phyloP scores from a whole-genome alignment of 2,888 invertebrate genomes.

The Elmis aenea region DNA sequence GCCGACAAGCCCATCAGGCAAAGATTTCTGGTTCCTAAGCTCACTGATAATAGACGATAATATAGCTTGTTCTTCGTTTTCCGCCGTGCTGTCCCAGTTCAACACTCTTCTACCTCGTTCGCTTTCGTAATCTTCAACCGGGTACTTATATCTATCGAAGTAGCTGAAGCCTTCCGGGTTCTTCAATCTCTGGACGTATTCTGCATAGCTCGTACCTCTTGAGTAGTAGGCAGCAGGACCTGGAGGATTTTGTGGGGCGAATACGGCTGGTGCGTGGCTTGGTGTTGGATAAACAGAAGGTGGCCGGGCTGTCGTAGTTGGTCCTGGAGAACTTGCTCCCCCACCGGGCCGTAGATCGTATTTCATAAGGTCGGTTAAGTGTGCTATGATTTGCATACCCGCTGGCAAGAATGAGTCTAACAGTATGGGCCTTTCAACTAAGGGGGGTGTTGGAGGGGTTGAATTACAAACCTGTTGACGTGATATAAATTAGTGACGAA shows the following conservation, averaged over 20 bases:
- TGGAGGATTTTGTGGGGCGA: constrained; percentile 51
- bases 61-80: no score
- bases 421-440: constrained; percentile 48
- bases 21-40: constrained; percentile 1
- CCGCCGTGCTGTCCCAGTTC: no score
- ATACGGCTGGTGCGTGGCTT: constrained; percentile 50
- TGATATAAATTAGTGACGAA: no score
- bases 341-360: constrained; percentile 46
- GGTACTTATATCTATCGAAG: constrained; percentile 21
- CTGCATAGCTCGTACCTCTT: constrained; percentile 11
- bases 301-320: constrained; percentile 33
- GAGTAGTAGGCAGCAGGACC: constrained; percentile 28
- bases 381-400: constrained; percentile 62
- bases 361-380: constrained; percentile 58
- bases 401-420: constrained; percentile 63
- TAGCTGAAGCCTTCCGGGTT: constrained; percentile 26
- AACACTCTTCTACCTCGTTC: constrained; percentile 1
- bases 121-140: constrained; percentile 7
- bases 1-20: background rate
- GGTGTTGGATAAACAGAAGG: no score
- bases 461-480: no score
- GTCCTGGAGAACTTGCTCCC: constrained; percentile 29
- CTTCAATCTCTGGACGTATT: constrained; percentile 30
- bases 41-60: no score
- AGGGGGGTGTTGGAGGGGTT: constrained; percentile 32